Conservation (phyloP, 2,888 invertebrate genomes). For the Pegoplata infirma region DNA sequence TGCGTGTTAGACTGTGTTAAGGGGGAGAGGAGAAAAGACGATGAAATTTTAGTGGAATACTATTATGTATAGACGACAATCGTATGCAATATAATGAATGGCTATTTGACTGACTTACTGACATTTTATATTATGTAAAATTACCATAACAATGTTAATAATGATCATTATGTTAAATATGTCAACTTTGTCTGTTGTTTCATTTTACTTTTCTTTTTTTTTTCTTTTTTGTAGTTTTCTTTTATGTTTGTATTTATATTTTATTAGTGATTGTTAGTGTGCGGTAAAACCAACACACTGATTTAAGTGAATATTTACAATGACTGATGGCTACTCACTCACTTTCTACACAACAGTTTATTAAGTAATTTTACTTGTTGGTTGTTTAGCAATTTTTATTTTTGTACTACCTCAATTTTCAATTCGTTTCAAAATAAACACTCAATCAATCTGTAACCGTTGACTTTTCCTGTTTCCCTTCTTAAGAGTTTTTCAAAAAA, state of each 20-base stretch:
- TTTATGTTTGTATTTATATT: too few species aligned
- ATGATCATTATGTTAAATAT: conserved; percentile 48
- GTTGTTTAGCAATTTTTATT: conserved; percentile 6
- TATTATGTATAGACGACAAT: conserved; percentile 16
- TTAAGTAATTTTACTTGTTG: conserved; percentile 50
- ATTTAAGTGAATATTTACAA: conserved; percentile 49
- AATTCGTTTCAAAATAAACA: conserved; percentile 31
- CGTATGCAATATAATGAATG: conserved; percentile 32
- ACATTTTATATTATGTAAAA: conserved; percentile 33
- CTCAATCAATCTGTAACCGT: conserved; percentile 47
- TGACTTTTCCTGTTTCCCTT: conserved; percentile 1
- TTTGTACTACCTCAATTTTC: conserved; percentile 5
- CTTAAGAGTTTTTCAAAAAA: conserved; percentile 6
- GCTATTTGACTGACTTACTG: conserved; percentile 33
- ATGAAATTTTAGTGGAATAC: conserved; percentile 2
- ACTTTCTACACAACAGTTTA: conserved; percentile 7
- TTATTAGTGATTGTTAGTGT: background rate
- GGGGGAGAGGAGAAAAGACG: background rate
- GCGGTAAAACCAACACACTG: background rate
- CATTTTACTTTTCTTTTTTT: background rate
- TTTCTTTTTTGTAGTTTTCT: background rate
- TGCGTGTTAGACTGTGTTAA: background rate
- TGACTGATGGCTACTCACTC: conserved; percentile 43
- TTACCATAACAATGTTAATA: conserved; percentile 49
- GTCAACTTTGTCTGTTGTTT: conserved; percentile 39